Evolutionary conservation across 2,797 vertebrate genomes (phyloP), one percentile per base, ranked within the genome.

Genomic region (Myotis planiceps): DNA sequence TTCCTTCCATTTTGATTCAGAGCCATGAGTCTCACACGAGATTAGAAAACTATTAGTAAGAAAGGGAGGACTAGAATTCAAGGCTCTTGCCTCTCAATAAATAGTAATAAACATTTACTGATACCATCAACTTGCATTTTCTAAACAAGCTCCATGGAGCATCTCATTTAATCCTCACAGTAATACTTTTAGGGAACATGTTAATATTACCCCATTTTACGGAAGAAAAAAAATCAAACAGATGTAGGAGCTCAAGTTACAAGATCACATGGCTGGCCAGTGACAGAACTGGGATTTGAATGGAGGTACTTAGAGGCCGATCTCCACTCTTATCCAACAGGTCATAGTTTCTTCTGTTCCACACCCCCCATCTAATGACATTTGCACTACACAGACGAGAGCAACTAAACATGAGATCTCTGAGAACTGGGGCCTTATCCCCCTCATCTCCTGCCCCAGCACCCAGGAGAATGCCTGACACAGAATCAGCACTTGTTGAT

Each of bases 271-370:
- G 66, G 37, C 39, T 63, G n/a, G 21, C 86, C 18, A 18, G 39
- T 81, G 39, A 79, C 79, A 95, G 53, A 87, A 29, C 32, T n/a
- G 39, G 25, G 60, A 94, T 88, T 83, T 88, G 51, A 84, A 79
- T 1, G 0, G 23, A 71, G 29, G 39, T 8, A 86, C 53, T 32
- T 13, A 0, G 12, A 78, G 58, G 37, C 51, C 42, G 14, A 16
- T 16, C 69, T 88, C 51, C 34, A 51, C 63, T 84, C 83, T 76
- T 55, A 71, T 19, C 88, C 58, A 51, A 60, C 3, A 49, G 27
- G 12, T 47, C 86, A 87, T 51, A 34, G 25, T 75, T 75, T 92
- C 91, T 96, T 90, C 32, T 3, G 1, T 3, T 16, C 55, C 8
- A 10, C 5, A 0, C 16, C 39, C 63, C 47, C 49, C 72, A 0